phyloP scores from a whole-genome alignment of 1,140 invertebrate species.

The Aphis gossypii region DNA sequence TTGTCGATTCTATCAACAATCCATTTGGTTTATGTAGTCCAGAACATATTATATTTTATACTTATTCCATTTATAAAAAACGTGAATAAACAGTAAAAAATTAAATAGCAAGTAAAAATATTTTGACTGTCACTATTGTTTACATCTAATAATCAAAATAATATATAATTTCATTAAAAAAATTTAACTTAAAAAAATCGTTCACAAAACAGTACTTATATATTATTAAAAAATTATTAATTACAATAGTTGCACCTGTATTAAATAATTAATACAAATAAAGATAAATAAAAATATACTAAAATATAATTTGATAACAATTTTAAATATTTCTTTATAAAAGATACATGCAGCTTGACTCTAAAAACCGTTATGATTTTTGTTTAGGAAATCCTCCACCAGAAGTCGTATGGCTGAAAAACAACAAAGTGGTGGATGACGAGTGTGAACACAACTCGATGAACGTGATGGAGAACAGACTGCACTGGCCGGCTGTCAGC shows the following conservation, averaged over 20 bases:
- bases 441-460: slow-evolving; percentile 81
- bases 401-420: slow-evolving; percentile 72
- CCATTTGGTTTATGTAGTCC: background rate
- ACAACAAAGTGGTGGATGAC: slow-evolving; percentile 78
- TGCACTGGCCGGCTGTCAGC: slow-evolving; percentile 76
- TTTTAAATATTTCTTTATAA: no score
- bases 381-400: slow-evolving; percentile 68
- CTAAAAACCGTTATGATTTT: background rate
- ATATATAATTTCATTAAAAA: background rate
- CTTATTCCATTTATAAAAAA: background rate
- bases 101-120: background rate
- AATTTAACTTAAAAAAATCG: background rate
- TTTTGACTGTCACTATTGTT: background rate
- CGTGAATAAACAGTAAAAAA: background rate
- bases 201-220: background rate
- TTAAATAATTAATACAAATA: background rate
- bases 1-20: background rate
- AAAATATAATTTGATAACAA: background rate
- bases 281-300: background rate
- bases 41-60: background rate
- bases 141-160: background rate
- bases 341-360: background rate
- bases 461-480: slow-evolving; percentile 84
- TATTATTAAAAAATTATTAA: background rate
- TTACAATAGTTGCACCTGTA: background rate